Base-by-base conservation (phyloP, 2,113 vertebrate genomes). In the Callipepla squamata region DNA sequence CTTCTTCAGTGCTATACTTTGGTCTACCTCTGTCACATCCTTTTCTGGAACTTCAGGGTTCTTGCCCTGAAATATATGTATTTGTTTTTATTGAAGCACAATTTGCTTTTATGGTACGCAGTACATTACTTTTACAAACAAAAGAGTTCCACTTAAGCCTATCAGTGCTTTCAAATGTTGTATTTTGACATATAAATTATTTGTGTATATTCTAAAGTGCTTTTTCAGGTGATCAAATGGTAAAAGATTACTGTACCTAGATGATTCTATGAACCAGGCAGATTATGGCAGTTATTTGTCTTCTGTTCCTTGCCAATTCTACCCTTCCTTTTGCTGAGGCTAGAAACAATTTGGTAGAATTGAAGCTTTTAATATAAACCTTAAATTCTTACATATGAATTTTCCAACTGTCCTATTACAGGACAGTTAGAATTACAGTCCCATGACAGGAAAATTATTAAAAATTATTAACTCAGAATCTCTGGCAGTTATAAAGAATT, bases 401-500 rank as follows among this genome's bases (percentile, higher is more conserved):
- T 95, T 94, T 95, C 92, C 61, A 50, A 87, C 85, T 63, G 67
- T 92, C 93, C 91, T 78, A 68, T 89, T 89, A 89, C n/a, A 87
- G 86, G 59, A 70, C 81, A 75, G 84, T 94, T 94, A 94, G 94
- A 93, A 85, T 76, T 95, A 89, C 86, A 90, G 21, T 91, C 51
- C 92, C 66, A 61, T 91, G 90, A 96, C 78, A 80, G 63, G 91
- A 92, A 96, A 92, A 96, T 94, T 92, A 96, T 95, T 94, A 96
- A 92, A 96, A 92, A 96, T 94, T 92, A 96, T 95, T 94, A 96
- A 97, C 89, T 89, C 62, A 13, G 80, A 86, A 94, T 89, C 70
- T 91, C 87, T 94, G 88, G 84, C 96, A 93, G 63, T 95, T 96
- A 75, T 53, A 94, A 96, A 96, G 92, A 97, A 94, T 89, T 85